Conservation (phyloP, 2,113 vertebrate genomes). For the Epinephelus lanceolatus region DNA sequence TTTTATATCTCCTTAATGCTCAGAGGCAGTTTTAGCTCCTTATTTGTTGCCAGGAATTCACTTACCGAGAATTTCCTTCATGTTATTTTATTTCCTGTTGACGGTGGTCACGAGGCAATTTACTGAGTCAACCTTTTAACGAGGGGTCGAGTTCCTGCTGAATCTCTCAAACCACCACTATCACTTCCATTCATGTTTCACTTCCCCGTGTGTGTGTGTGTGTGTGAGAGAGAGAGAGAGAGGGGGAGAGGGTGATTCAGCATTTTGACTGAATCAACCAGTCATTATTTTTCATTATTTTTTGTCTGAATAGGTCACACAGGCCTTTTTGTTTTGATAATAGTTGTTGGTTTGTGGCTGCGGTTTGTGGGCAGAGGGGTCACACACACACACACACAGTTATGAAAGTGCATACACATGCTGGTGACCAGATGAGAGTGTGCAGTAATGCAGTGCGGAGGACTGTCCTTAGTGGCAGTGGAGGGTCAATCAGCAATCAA, state of each 20-base stretch:
- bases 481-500: constrained; percentile 82
- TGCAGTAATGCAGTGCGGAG: constrained; percentile 72
- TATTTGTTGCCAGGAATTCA: constrained; percentile 28
- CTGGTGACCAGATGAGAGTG: constrained; percentile 62
- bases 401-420: constrained; percentile 21
- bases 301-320: background rate
- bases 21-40: background rate
- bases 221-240: background rate
- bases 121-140: constrained; percentile 67
- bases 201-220: constrained; percentile 57
- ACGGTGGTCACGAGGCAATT: constrained; percentile 44
- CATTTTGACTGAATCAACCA: constrained; percentile 13
- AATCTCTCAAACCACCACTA: constrained; percentile 62
- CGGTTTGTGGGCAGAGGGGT: constrained; percentile 34
- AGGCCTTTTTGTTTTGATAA: background rate
- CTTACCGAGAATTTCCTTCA: constrained; percentile 32
- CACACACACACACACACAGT: constrained; percentile 7
- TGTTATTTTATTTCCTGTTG: constrained; percentile 53
- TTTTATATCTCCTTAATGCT: background rate
- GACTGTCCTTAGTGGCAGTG: constrained; percentile 69
- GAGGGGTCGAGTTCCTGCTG: constrained; percentile 74
- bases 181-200: constrained; percentile 67
- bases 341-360: constrained; percentile 18
- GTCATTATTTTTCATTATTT: constrained; percentile 32
- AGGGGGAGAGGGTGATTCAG: constrained; percentile 36